These are phyloP conservation scores for Carterocephalus palaemon DNA, from an alignment of 2,888 invertebrate genomes.

Conservation along the genomic window DNA sequence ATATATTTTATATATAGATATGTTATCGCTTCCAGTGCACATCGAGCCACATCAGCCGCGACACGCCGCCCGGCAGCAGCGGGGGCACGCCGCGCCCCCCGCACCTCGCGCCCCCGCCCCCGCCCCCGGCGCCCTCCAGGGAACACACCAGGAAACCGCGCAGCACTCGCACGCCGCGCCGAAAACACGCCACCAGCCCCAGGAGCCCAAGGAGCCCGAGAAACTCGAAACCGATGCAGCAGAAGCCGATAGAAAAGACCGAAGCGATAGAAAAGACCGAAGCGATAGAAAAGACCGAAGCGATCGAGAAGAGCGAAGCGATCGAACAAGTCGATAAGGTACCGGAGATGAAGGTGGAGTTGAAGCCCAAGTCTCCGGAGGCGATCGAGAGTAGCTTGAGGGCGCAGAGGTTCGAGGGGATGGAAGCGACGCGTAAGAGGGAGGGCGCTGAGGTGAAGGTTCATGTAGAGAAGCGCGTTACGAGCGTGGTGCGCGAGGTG, in stretches of 20 bases:
- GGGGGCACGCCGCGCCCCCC: conserved; percentile 3
- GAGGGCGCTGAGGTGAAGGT: no score
- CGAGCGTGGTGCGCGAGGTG: no score
- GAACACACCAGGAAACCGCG: background rate
- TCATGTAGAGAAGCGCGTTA: no score
- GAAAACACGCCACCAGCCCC: background rate
- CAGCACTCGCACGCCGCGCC: background rate
- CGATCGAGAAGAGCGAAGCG: background rate
- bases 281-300: background rate
- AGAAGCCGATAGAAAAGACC: background rate
- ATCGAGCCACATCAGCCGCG: conserved; percentile 47
- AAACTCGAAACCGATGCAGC: background rate
- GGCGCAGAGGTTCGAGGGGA: no score
- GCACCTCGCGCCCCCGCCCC: background rate
- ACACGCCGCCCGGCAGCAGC: conserved; percentile 23
- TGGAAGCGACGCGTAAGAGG: no score
- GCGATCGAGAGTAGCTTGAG: background rate
- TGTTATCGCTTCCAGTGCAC: conserved; percentile 32
- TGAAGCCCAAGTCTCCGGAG: conserved; percentile 13
- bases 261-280: background rate
- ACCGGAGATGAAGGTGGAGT: conserved; percentile 14
- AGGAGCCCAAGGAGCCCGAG: background rate
- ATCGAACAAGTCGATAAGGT: background rate
- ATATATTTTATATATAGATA: background rate
- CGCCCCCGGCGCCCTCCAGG: background rate